Evolutionary conservation across 2,888 invertebrate genomes (phyloP).

Genomic region (Rotaria sp.): DNA sequence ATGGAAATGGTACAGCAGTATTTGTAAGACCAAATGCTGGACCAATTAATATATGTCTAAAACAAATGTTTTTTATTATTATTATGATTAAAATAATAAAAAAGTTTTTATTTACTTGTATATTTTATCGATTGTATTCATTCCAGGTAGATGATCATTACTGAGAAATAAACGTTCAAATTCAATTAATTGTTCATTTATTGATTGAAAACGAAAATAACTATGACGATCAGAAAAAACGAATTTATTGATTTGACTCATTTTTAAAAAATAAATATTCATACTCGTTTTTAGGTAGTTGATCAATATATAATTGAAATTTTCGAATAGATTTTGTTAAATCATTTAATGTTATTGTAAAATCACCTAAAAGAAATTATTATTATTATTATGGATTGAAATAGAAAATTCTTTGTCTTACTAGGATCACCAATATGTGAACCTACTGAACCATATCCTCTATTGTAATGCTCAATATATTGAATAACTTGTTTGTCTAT

Average conservation of each 20-base stretch:
- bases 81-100: no score
- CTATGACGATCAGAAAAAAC: neutral
- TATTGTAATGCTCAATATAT: neutral
- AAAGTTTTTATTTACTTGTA: neutral
- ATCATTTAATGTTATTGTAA: neutral
- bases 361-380: neutral
- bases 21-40: neutral
- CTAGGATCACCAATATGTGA: neutral
- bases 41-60: constrained; percentile 2
- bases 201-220: neutral
- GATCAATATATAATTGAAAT: neutral
- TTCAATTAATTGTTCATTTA: neutral
- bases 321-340: neutral
- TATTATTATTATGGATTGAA: neutral
- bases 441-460: neutral
- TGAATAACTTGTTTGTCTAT: neutral
- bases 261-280: neutral
- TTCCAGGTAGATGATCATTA: neutral
- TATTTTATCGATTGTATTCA: neutral
- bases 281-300: neutral
- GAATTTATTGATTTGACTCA: no score
- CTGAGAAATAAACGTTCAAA: constrained; percentile 15
- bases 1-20: neutral
- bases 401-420: neutral
- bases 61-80: neutral